phyloP scores from a whole-genome alignment of 2,888 invertebrate genomes.

The Kryphioiulus occultus region DNA sequence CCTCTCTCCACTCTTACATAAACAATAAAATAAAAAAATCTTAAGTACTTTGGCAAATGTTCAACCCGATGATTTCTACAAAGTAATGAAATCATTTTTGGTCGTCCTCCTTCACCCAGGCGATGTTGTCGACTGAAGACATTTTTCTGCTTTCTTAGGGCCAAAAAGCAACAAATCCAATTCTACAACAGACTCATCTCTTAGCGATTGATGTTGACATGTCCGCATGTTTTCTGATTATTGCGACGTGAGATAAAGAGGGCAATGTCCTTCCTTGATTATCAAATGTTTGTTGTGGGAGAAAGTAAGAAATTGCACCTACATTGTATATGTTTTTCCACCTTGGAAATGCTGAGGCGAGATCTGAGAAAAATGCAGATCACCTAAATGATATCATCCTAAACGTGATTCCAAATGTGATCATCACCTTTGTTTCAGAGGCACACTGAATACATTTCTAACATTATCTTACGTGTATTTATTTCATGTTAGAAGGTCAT shows the following conservation, averaged over 20 bases:
- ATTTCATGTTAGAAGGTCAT: too few species aligned
- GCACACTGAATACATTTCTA: too few species aligned
- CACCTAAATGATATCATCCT: too few species aligned
- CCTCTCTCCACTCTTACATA: neutral
- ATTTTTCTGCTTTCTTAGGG: slow-evolving; percentile 17
- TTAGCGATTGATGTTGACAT: slow-evolving; percentile 7
- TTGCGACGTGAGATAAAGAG: neutral
- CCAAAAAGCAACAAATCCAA: slow-evolving; percentile 25
- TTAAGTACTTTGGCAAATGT: slow-evolving; percentile 31
- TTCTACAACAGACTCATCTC: slow-evolving; percentile 22
- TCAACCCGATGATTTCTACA: slow-evolving; percentile 35
- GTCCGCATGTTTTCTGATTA: slow-evolving; percentile 4
- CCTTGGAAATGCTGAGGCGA: neutral
- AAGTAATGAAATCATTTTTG: slow-evolving; percentile 17
- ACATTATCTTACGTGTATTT: too few species aligned
- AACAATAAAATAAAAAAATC: slow-evolving; percentile 11
- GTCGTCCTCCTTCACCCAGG: neutral
- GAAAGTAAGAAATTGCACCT: neutral
- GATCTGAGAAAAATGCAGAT: too few species aligned
- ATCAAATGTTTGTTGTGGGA: neutral
- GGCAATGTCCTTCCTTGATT: neutral
- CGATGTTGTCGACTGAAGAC: neutral
- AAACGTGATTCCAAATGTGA: too few species aligned
- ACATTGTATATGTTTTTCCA: neutral
- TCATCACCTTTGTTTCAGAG: too few species aligned